Evolutionary conservation across 2,113 vertebrate genomes (phyloP), one percentile per base, ranked within the genome.

Genomic region (Archocentrus centrarchus): DNA sequence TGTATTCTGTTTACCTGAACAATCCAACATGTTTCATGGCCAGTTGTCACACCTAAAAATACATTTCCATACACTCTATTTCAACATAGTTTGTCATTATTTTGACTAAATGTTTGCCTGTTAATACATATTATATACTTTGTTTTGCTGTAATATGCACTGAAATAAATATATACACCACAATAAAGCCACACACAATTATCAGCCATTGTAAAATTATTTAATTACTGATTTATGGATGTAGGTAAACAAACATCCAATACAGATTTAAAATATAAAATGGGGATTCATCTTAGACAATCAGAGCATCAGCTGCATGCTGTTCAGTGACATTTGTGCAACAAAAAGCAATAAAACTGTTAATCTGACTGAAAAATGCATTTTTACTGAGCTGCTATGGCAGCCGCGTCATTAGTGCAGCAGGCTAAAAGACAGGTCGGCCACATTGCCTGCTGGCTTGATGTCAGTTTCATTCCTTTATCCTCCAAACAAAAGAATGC

Each of bases 391-490:
- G 73, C 57, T 66, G 79, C 63, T 41, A 81, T 10, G 17, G 59
- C 79, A 59, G 88, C 3, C 17, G 85, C 88, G 86, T 92, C 86
- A 88, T 92, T 91, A 88, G 80, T 79, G 79, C 77, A 59, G 62
- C 32, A 39, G 57, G 37, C 75, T 77, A 75, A 86, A 75, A 77
- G 77, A 70, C 78, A 73, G 90, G 88, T 88, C 88, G 88, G 80
- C 73, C 39, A 20, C 66, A 66, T 17, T 8, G 68, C 85, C 86
- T 88, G 88, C 85, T 93, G 89, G 85, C 88, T 76, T 75, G 79
- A 79, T 83, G 84, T 92, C 86, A 68, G 27, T 82, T 81, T 85
- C 80, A 81, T 85, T 89, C 59, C 86, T 91, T 86, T 85, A 90
- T 88, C 85, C 18, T 82, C 57, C 39, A 85, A 89, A 92, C 86